phyloP scores from a whole-genome alignment of 1,140 invertebrate genomes.

The Oryzaephilus surinamensis region DNA sequence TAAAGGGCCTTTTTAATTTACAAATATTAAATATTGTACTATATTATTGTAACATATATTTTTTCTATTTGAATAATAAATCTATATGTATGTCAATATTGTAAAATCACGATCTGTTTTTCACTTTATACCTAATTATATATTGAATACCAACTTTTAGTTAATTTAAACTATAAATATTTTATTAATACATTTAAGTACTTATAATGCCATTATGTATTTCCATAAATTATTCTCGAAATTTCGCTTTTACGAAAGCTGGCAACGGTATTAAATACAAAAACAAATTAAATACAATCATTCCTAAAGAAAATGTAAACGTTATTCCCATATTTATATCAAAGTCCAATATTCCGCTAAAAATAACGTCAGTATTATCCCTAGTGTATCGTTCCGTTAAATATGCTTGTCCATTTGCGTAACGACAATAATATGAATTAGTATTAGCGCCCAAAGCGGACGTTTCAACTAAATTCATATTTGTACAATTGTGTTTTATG shows the following conservation, averaged over 20 bases:
- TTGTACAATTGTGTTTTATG: slow-evolving; percentile 42
- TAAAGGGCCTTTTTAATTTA: too few species aligned
- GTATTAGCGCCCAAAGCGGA: slow-evolving; percentile 34
- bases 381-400: slow-evolving; percentile 61
- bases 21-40: too few species aligned
- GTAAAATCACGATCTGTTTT: too few species aligned
- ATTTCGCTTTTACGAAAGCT: slow-evolving; percentile 79
- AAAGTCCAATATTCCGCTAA: slow-evolving; percentile 51
- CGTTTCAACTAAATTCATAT: slow-evolving; percentile 40
- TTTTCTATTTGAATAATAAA: too few species aligned
- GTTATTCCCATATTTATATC: slow-evolving; percentile 73
- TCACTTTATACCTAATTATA: too few species aligned
- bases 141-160: too few species aligned
- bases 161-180: too few species aligned
- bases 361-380: slow-evolving; percentile 47
- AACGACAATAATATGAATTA: slow-evolving; percentile 38
- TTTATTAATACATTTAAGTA: too few species aligned
- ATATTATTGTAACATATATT: too few species aligned
- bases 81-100: slow-evolving; percentile 5
- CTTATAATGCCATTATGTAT: too few species aligned
- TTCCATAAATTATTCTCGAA: slow-evolving; percentile 69
- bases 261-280: slow-evolving; percentile 78
- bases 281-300: slow-evolving; percentile 73
- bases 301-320: slow-evolving; percentile 68
- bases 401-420: slow-evolving; percentile 60